Evolutionary conservation across 2,113 vertebrate genomes (phyloP).

Genomic region (Galeopterus variegatus): DNA sequence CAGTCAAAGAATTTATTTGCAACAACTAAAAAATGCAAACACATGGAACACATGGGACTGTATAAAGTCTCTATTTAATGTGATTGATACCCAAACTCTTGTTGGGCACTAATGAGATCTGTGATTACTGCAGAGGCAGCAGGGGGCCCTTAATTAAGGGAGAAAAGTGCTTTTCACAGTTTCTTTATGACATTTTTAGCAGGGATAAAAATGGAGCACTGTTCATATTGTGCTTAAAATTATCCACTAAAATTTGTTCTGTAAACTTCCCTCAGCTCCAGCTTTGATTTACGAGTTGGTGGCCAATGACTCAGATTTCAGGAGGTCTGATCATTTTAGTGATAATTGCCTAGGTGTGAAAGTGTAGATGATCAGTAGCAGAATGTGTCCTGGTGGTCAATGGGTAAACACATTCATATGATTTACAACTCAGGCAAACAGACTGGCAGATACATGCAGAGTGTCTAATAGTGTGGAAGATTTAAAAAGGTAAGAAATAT

Average conservation of each 20-base stretch:
- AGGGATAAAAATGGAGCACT: not conserved
- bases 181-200: conserved; percentile 39
- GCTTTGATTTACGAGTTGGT: conserved; percentile 85
- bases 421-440: conserved; percentile 64
- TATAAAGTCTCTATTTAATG: not conserved
- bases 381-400: conserved; percentile 71
- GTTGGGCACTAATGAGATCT: conserved; percentile 33
- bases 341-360: conserved; percentile 89
- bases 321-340: conserved; percentile 89
- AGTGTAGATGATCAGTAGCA: conserved; percentile 88
- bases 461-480: not conserved
- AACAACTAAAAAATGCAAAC: not conserved
- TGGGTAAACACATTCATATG: conserved; percentile 19
- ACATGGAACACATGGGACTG: not conserved
- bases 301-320: conserved; percentile 83
- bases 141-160: conserved; percentile 55
- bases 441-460: not conserved
- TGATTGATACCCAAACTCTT: conserved; percentile 59
- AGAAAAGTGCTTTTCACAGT: not conserved
- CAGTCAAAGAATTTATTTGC: conserved; percentile 43
- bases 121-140: conserved; percentile 41
- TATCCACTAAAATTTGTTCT: conserved; percentile 17
- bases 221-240: not conserved
- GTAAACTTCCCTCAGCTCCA: conserved; percentile 65
- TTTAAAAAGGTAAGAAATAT: conserved; percentile 6